A percentile compares a stretch with the other conserved stretches of the same genome.
These are phyloP conservation scores for Danio aesculapii DNA, from an alignment of 2,797 vertebrate species.

Conservation along the genomic window DNA sequence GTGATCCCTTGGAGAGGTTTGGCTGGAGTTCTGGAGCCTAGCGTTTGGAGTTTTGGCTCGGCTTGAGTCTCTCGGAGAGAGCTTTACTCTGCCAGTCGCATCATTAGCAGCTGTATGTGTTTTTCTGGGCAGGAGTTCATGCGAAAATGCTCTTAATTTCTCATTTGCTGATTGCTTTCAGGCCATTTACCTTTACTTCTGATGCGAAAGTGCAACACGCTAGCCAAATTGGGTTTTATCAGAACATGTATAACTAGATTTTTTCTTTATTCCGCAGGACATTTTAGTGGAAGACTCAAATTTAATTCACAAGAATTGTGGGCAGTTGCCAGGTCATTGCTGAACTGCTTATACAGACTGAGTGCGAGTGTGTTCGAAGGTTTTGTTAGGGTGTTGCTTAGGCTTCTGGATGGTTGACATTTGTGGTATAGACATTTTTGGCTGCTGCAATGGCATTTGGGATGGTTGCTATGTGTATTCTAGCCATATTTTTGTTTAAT, in stretches of 20 bases:
- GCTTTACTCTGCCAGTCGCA: slow-evolving; percentile 38
- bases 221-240: slow-evolving; percentile 20
- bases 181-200: slow-evolving; percentile 14
- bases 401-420: neutral
- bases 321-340: no score
- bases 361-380: no score
- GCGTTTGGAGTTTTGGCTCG: slow-evolving; percentile 27
- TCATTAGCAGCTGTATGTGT: slow-evolving; percentile 44
- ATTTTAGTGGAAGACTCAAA: neutral
- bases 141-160: slow-evolving; percentile 16
- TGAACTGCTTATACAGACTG: no score
- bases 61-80: slow-evolving; percentile 13
- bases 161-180: slow-evolving; percentile 23
- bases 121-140: slow-evolving; percentile 19
- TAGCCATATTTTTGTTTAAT: no score
- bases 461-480: neutral
- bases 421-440: neutral
- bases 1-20: slow-evolving; percentile 5
- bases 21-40: slow-evolving; percentile 19
- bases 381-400: neutral
- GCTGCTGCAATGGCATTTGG: neutral
- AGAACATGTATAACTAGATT: neutral
- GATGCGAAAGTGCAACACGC: neutral
- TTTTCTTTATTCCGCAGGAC: neutral
- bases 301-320: no score